A percentile compares a stretch with the other conserved stretches of the same genome.
These are phyloP conservation scores for Eupithecia pulchellata DNA, from an alignment of 2,888 invertebrate species.

Conservation along the genomic window DNA sequence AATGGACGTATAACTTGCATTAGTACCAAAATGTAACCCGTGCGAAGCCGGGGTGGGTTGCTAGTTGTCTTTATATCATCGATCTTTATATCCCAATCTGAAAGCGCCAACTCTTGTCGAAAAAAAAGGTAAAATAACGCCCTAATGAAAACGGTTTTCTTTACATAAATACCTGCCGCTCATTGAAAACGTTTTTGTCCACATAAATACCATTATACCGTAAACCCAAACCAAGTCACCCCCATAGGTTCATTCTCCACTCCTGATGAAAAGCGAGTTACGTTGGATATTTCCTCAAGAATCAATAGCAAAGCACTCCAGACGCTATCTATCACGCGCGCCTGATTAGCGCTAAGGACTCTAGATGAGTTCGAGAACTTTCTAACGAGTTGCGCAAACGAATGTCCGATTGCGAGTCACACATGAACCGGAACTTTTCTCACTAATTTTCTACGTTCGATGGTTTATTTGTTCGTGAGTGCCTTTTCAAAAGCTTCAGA, in stretches of 20 bases:
- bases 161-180: too few relatives aligned
- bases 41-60: too few relatives aligned
- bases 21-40: too few relatives aligned
- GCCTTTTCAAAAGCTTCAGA: not conserved
- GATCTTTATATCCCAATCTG: too few relatives aligned
- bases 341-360: conserved; percentile 42
- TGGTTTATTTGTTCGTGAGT: conserved; percentile 11
- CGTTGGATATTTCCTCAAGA: conserved; percentile 5
- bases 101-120: too few relatives aligned
- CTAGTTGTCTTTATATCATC: too few relatives aligned
- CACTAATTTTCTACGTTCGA: conserved; percentile 13
- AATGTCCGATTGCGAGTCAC: conserved; percentile 36
- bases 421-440: conserved; percentile 36
- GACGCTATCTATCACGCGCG: conserved; percentile 31
- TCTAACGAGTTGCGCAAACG: conserved; percentile 42
- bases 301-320: conserved; percentile 3
- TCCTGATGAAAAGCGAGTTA: not conserved
- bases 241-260: not conserved
- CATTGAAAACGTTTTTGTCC: too few relatives aligned
- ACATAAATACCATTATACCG: too few relatives aligned
- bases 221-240: not conserved
- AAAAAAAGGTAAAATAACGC: too few relatives aligned
- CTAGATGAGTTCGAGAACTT: conserved; percentile 41
- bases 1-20: too few relatives aligned
- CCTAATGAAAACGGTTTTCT: too few relatives aligned